Evolutionary conservation across 2,113 vertebrate genomes (phyloP).

Genomic region (Centrocercus urophasianus): DNA sequence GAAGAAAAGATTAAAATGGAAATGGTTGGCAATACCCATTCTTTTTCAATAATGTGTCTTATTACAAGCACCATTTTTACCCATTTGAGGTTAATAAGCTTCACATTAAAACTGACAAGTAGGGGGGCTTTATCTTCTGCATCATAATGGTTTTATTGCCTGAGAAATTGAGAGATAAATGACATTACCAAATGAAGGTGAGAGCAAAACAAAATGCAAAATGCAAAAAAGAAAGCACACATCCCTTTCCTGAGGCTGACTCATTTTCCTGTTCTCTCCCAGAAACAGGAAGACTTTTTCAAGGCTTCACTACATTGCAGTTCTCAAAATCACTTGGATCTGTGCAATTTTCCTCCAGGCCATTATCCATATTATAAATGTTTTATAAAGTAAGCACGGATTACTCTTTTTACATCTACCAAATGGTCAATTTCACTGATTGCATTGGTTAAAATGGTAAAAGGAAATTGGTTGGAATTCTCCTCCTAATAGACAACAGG

Average conservation of each 20-base stretch:
- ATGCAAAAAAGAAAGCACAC: background rate
- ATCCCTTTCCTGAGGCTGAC: background rate
- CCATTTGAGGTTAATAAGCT: background rate
- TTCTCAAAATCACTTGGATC: background rate
- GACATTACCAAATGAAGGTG: background rate
- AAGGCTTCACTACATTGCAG: background rate
- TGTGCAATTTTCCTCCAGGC: background rate
- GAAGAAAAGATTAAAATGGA: background rate
- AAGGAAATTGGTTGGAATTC: background rate
- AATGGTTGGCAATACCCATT: background rate
- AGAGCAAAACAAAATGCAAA: background rate
- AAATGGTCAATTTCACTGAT: background rate
- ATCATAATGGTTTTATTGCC: background rate
- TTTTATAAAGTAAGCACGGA: background rate
- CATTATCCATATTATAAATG: background rate
- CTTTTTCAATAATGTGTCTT: background rate
- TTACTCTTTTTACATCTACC: background rate
- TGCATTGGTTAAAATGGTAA: background rate
- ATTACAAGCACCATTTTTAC: background rate
- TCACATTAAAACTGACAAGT: background rate
- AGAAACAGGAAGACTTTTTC: background rate
- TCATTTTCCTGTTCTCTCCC: background rate
- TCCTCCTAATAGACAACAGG: background rate
- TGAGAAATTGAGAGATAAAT: background rate
- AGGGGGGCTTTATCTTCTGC: background rate